Evolutionary conservation across 2,113 vertebrate species (phyloP), one percentile per base, ranked within the genome.

Genomic region (Bubo blakistoni): DNA sequence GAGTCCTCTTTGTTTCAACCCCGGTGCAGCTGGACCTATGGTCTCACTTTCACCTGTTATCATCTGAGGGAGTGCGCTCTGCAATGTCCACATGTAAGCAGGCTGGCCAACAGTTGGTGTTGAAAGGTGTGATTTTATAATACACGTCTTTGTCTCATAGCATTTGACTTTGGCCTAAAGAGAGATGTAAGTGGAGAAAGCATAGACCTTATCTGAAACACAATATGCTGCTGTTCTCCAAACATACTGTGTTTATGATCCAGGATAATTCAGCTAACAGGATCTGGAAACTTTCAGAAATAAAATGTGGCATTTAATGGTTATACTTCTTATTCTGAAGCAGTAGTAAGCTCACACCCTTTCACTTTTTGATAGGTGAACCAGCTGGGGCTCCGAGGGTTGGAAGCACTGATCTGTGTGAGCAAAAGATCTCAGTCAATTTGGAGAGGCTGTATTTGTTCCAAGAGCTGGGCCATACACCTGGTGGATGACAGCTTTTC

Each of bases 91-190:
- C 4, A 10, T n/a, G 42, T 78, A 71, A 91, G 51, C 0, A 20
- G 59, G 13, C n/a, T 71, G 20, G 57, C 65, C 52, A 51, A 18
- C 38, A 85, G 15, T 21, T 81, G 55, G 27, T 74, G 62, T 19
- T 82, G 78, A 95, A 88, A 78, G n/a, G 19, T 61, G 30, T 80
- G 85, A 87, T 91, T 91, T 91, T 91, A 85, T 78, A 62, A 46
- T 73, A 29, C 9, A 4, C 47, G 8, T 51, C 12, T 70, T 90
- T 90, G 44, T 88, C 70, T 91, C 13, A 4, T 13, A 30, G 47
- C 2, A 0, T 92, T 93, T 90, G 65, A 87, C 29, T 91, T 79
- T 0, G 2, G 47, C 65, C 77, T 85, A 11, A 92, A 77, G 83
- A 84, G 42, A 81, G 52, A 87, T 8, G n/a, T n/a, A 71, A 79